Evolutionary conservation across 1,140 invertebrate species (phyloP).

Genomic region (Adoxophyes honmai): DNA sequence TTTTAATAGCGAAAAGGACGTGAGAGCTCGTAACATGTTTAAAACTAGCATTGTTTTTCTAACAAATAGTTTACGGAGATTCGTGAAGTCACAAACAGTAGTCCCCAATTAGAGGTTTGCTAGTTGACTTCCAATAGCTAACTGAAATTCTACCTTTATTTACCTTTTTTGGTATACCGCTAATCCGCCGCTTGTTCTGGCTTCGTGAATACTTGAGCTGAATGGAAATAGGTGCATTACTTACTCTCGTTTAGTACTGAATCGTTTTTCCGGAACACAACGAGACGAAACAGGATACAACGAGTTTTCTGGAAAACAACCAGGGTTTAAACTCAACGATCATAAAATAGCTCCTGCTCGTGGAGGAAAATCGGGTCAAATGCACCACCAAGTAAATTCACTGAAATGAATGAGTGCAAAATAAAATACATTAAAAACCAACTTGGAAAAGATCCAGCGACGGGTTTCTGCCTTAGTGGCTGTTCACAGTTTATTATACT

Average conservation of each 20-base stretch:
- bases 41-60: too few species aligned
- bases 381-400: slow-evolving; percentile 22
- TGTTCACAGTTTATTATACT: slow-evolving; percentile 1
- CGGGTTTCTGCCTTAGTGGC: slow-evolving; percentile 4
- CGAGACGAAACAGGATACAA: slow-evolving; percentile 20
- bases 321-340: slow-evolving; percentile 25
- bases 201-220: too few species aligned
- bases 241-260: slow-evolving; percentile 15
- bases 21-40: too few species aligned
- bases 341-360: slow-evolving; percentile 25
- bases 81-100: too few species aligned
- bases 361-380: slow-evolving; percentile 24
- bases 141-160: too few species aligned
- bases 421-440: slow-evolving; percentile 20
- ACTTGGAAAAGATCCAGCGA: slow-evolving; percentile 14
- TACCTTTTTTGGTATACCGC: too few species aligned
- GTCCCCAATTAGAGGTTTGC: too few species aligned
- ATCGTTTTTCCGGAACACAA: slow-evolving; percentile 25
- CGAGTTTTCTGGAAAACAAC: slow-evolving; percentile 31
- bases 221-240: slow-evolving; percentile 23
- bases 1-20: too few species aligned
- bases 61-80: too few species aligned
- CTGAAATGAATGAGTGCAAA: slow-evolving; percentile 18
- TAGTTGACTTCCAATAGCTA: too few species aligned
- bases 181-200: too few species aligned